A percentile compares a stretch with the other conserved stretches of the same genome.
phyloP scores from a whole-genome alignment of 2,113 vertebrate species.

The Cyanoderma ruficeps region DNA sequence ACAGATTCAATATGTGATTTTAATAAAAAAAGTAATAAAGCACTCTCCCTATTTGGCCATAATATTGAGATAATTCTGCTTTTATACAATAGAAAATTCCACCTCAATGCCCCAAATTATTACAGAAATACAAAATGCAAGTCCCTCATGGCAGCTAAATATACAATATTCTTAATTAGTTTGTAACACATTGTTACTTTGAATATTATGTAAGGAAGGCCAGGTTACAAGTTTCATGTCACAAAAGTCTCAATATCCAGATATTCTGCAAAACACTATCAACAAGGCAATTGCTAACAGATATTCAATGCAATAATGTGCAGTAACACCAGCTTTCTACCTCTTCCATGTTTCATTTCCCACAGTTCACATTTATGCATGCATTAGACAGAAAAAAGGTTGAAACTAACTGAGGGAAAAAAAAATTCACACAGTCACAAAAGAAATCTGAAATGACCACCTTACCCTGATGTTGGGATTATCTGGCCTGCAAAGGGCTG shows the following conservation, averaged over 20 bases:
- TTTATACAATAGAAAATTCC: background rate
- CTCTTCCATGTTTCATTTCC: background rate
- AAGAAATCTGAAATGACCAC: background rate
- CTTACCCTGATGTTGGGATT: constrained; percentile 85
- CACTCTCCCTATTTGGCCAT: background rate
- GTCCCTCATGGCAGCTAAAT: rapidly evolving
- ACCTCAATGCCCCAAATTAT: background rate
- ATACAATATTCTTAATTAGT: background rate
- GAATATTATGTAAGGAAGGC: background rate
- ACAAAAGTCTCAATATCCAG: background rate
- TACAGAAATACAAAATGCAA: background rate
- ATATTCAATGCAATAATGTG: rapidly evolving
- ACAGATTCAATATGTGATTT: rapidly evolving
- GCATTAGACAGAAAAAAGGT: background rate
- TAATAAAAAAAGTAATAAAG: background rate
- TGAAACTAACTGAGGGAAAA: background rate
- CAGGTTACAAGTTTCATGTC: background rate
- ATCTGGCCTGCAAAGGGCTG: constrained; percentile 89
- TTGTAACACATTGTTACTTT: rapidly evolving
- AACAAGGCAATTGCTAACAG: rapidly evolving
- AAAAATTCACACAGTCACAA: background rate
- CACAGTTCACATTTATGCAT: background rate
- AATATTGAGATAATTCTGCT: background rate
- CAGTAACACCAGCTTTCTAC: background rate
- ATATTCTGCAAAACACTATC: background rate